Evolutionary conservation across 2,888 invertebrate genomes (phyloP), one percentile per base, ranked within the genome.

Genomic region (Gerris lacustris): DNA sequence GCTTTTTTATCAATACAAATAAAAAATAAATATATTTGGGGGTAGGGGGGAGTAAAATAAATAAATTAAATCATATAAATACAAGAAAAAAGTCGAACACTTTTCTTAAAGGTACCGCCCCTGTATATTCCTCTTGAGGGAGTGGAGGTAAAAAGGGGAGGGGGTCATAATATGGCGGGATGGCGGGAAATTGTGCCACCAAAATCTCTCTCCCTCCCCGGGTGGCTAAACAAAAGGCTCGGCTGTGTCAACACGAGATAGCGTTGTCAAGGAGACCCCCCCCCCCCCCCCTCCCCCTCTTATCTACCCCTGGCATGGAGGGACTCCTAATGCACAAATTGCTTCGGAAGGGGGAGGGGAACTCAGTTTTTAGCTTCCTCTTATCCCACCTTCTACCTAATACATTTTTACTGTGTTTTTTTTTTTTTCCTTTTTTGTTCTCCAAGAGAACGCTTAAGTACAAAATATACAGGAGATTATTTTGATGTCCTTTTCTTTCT

Each of bases 241-340:
- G 76, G 73, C 76, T 76, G 76, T 76, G 75, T 75, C 75, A 76
- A 76, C 76, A 76, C 72, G 69, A 76, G 76, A 76, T 76, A 76
- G 74, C 72, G 76, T 76, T 68, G 66, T 72, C 75, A 76, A 72
- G 73, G 76, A 55, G 72, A 76, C 74, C 71, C 64, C 63, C 67
- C 67, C 71, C 72, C 72, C 67, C 47, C 69, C 62, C 62, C 69
- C 68, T 69, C 67, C 71, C 72, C 72, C 67, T 62, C 69, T 63
- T 45, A 67, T 69, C 31, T 31, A 31, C 31, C 31, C 31, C 31
- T 31, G 31, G 2, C 31, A 31, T 31, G 63, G 69, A 66, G 45
- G 67, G 31, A 9, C 31, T 18, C 62, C 15, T 55, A 55, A 55
- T 55, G 15, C 55, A 55, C 55, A 55, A 55, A 55, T 55, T 55